Base-by-base conservation (phyloP, 2,888 invertebrate species). In the Calameuta pallipes region DNA sequence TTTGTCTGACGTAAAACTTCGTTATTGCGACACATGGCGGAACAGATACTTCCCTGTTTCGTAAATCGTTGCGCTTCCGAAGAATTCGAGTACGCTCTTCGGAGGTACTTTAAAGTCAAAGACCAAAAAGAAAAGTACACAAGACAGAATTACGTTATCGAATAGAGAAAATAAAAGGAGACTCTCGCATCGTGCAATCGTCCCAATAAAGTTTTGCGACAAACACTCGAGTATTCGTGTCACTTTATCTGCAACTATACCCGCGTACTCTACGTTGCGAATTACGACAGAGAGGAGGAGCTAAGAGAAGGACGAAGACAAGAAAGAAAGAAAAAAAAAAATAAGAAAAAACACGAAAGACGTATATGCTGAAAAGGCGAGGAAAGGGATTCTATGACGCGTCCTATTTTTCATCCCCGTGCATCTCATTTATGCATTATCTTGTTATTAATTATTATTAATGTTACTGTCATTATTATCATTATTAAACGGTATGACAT, bases 391-490 rank as follows among this genome's bases (percentile, higher is more conserved):
- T 56, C 0, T 56, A 78, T 76, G 75, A 74, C 74, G 69, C 74
- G 70, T 78, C 77, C 79, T 76, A 77, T 79, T 76, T 76, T 70
- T 82, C 82, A 80, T 83, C 80, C 79, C 83, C 83, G 85, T 85
- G 83, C 85, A 87, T 87, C 85, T 86, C 84, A 87, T 86, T 87
- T 87, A 87, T 85, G 80, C 84, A 88, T 87, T 88, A 89, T 85
- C 84, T 88, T 89, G 89, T 89, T 89, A 89, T 86, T 82, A 83
- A 84, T 85, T 89, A 85, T 89, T 88, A 89, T 90, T 89, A 89
- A 89, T 84, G 85, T 89, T 89, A 88, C 85, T 87, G 82, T 89
- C 88, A 89, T 89, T 87, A 87, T 86, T 89, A 88, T 87, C 87
- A 89, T 89, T 87, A 88, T 85, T 85, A 86, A 88, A 88, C 84